Base-by-base conservation (phyloP, 2,797 vertebrate genomes). In the Spondyliosoma cantharus region DNA sequence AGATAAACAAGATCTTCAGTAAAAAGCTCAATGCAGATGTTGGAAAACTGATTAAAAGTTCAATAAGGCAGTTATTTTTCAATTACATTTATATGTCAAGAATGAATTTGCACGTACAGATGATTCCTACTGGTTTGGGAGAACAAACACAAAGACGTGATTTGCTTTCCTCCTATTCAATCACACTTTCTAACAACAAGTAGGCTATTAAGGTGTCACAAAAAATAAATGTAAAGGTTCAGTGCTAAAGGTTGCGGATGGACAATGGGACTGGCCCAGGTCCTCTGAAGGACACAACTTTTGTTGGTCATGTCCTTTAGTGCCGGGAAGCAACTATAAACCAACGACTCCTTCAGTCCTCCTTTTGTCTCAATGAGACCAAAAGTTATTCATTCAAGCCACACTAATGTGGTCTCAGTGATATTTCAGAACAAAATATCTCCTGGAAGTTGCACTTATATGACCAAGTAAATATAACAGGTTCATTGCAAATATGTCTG, bases 231-330 rank as follows among this genome's bases (percentile, higher is more conserved):
- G 25, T 72, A 37, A 50, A 61, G 59, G 45, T 69, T 76, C 49
- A 62, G 63, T 22, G 81, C 63, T 78, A 4, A n/a, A 71, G 61
- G 56, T 68, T 63, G 2, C 15, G 16, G 27, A 2, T 73, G 68
- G 73, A 74, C 70, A 43, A 45, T 68, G 58, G 16, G 32, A 54
- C 56, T 20, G 24, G 46, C 46, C 37, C 56, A 68, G 15, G 46
- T 82, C 58, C 63, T 78, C 22, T 46, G 43, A 61, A 70, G 48
- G 79, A 70, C 68, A 46, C 53, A 4, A 3, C 48, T 11, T 37
- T 37, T 9, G 6, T 65, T 20, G 49, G 6, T 56, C 22, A 65
- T 2, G 27, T 63, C 27, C 57, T 32, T 46, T 9, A 24, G 62
- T 29, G 46, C 70, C 70, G 64, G 52, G 63, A 78, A 81, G 64